Percentiles rank a stretch among this genome's conserved stretches.
phyloP scores from a whole-genome alignment of 2,888 invertebrate genomes.

The Coelopa pilipes region DNA sequence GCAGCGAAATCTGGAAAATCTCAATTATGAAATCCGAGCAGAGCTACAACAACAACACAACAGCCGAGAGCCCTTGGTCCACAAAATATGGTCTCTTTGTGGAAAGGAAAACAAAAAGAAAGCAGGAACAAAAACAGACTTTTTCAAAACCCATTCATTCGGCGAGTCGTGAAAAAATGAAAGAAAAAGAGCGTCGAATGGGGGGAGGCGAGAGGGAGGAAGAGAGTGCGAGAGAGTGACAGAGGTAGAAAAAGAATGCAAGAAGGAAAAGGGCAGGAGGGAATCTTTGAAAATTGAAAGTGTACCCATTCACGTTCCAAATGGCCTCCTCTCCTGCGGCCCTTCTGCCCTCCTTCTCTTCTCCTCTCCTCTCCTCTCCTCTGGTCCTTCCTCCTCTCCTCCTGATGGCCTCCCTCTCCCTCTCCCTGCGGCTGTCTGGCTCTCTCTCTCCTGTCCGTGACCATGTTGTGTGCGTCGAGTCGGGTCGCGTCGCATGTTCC shows the following conservation, averaged over 20 bases:
- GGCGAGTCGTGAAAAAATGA: neutral
- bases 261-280: neutral
- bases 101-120: neutral
- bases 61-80: neutral
- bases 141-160: slow-evolving; percentile 6
- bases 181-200: too few relatives aligned
- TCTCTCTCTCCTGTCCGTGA: neutral
- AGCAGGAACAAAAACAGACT: neutral
- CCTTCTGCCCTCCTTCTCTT: too few relatives aligned
- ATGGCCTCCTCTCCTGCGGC: too few relatives aligned
- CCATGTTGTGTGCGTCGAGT: slow-evolving; percentile 9
- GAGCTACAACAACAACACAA: slow-evolving; percentile 8
- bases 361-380: too few relatives aligned
- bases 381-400: too few relatives aligned
- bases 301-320: slow-evolving; percentile 13
- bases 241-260: too few relatives aligned
- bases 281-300: slow-evolving; percentile 23
- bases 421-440: too few relatives aligned
- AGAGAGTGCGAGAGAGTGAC: too few relatives aligned
- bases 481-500: slow-evolving; percentile 27
- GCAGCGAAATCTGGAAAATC: slow-evolving; percentile 24
- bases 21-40: slow-evolving; percentile 15
- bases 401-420: too few relatives aligned
- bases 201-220: too few relatives aligned
- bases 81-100: neutral